Conservation (phyloP, 1,140 invertebrate species). For the Phenacoccus solenopsis region DNA sequence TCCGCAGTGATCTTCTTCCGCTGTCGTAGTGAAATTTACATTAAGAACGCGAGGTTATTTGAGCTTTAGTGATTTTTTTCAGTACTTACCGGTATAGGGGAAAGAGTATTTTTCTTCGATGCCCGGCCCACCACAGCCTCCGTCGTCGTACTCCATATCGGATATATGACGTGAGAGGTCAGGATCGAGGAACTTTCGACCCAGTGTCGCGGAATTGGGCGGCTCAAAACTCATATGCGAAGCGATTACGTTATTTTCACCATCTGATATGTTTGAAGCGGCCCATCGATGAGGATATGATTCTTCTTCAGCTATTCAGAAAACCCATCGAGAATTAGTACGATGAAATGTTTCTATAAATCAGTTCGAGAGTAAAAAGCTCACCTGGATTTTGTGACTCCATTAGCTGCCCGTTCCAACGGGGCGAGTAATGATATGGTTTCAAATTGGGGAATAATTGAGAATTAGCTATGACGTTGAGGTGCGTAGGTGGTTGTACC, state of each 20-base stretch:
- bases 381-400: conserved; percentile 34
- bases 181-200: conserved; percentile 13
- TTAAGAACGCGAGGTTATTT: too few relatives aligned
- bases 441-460: conserved; percentile 56
- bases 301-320: conserved; percentile 23
- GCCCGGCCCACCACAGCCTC: neutral
- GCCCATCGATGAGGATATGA: conserved; percentile 27
- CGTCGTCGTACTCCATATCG: conserved; percentile 22
- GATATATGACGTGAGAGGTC: conserved; percentile 19
- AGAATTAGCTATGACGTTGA: conserved; percentile 55
- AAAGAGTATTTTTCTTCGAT: conserved; percentile 34
- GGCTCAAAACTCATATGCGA: conserved; percentile 21
- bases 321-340: conserved; percentile 1
- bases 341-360: neutral
- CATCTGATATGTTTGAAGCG: conserved; percentile 27
- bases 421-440: conserved; percentile 43
- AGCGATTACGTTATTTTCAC: conserved; percentile 22
- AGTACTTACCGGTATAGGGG: conserved; percentile 36
- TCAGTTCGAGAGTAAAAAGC: neutral
- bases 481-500: conserved; percentile 40
- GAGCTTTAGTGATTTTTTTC: neutral
- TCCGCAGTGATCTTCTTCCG: conserved; percentile 27
- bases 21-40: conserved; percentile 18
- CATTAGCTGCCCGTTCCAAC: conserved; percentile 56
- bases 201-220: neutral